Conservation (phyloP, 2,888 invertebrate species). For the Pristionchus arcanus region DNA sequence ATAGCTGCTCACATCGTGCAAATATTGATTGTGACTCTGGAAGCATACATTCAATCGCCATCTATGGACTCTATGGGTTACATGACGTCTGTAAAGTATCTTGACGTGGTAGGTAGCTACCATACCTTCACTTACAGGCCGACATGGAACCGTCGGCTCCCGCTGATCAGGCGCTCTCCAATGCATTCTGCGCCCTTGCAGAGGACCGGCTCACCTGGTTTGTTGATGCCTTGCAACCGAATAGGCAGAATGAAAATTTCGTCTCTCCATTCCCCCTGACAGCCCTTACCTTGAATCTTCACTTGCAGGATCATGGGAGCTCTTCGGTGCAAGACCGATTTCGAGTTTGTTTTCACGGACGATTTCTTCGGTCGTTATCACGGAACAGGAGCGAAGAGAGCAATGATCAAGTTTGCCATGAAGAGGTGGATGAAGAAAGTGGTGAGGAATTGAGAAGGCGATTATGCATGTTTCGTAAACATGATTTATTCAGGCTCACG, state of each 20-base stretch:
- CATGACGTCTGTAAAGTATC: no score
- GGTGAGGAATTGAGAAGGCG: neutral
- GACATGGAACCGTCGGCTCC: conserved; percentile 17
- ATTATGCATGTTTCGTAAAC: no score
- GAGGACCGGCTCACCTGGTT: conserved; percentile 37
- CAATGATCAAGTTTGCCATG: neutral
- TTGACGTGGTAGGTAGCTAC: no score
- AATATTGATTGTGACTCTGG: neutral
- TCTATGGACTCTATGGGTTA: no score
- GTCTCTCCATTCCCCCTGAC: neutral
- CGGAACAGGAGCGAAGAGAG: conserved; percentile 44
- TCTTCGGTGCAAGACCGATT: neutral
- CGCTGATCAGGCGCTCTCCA: neutral
- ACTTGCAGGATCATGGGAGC: neutral
- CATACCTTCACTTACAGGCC: neutral
- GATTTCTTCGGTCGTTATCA: conserved; percentile 40
- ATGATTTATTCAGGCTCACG: neutral
- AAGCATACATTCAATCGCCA: neutral
- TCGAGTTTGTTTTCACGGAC: conserved; percentile 30
- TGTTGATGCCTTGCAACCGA: neutral
- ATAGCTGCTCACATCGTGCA: no score
- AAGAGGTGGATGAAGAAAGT: conserved; percentile 36
- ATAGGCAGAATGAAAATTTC: no score
- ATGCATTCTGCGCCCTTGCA: neutral
- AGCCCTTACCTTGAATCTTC: no score